phyloP scores from a whole-genome alignment of 2,888 invertebrate genomes.

The Phalangium opilio region DNA sequence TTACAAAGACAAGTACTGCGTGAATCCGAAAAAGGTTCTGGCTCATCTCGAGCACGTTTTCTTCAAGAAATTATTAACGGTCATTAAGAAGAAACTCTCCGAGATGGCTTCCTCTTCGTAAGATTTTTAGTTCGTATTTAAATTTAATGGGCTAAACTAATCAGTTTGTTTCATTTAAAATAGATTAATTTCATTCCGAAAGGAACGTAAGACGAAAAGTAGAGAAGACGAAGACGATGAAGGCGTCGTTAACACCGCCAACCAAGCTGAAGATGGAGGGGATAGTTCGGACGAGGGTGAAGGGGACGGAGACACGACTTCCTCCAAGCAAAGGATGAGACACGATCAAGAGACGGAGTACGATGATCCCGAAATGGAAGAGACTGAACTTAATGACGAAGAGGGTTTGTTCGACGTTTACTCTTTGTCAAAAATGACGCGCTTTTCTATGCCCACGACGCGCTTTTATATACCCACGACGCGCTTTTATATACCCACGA shows the following conservation, averaged over 20 bases:
- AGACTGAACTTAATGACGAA: slow-evolving; percentile 4
- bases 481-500: too few species aligned
- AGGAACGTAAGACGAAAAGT: not conserved
- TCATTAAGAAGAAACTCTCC: slow-evolving; percentile 8
- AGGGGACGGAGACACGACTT: slow-evolving; percentile 19
- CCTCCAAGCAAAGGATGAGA: slow-evolving; percentile 10
- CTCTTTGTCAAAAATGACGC: not conserved
- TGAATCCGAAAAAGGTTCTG: slow-evolving; percentile 52
- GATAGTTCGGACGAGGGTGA: slow-evolving; percentile 15
- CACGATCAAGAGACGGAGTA: slow-evolving; percentile 21
- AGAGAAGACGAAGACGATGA: slow-evolving; percentile 3
- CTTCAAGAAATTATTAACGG: slow-evolving; percentile 23
- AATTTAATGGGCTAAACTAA: too few species aligned
- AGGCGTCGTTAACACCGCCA: slow-evolving; percentile 2
- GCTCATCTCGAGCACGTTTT: slow-evolving; percentile 49
- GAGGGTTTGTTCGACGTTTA: not conserved
- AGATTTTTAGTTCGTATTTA: not conserved
- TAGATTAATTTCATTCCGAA: slow-evolving; percentile 1
- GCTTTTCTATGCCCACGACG: not conserved
- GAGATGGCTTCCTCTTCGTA: slow-evolving; percentile 5
- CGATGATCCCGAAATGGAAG: slow-evolving; percentile 21
- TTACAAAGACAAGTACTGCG: slow-evolving; percentile 54
- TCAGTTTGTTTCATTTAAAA: too few species aligned
- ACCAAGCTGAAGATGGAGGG: slow-evolving; percentile 11
- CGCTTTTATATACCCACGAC: too few species aligned